phyloP scores from a whole-genome alignment of 2,888 invertebrate species.

The Lordiphosa fenestrarum region DNA sequence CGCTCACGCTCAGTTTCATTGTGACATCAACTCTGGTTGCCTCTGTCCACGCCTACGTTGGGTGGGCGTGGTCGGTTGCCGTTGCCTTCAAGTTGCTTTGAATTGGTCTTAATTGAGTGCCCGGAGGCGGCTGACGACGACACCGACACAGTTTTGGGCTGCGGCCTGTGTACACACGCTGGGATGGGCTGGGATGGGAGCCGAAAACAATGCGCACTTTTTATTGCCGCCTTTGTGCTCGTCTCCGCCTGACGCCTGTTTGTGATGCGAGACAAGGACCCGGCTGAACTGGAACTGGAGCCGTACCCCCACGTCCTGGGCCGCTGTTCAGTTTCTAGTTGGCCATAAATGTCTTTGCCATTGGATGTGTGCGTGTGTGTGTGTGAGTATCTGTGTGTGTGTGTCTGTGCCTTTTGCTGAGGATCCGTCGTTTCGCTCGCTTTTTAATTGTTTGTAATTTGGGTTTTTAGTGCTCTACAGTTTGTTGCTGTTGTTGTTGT shows the following conservation, averaged over 20 bases:
- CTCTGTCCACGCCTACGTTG: slow-evolving; percentile 13
- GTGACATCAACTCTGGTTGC: slow-evolving; percentile 56
- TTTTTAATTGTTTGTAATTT: slow-evolving; percentile 70
- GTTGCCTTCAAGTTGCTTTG: slow-evolving; percentile 46
- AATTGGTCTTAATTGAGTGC: slow-evolving; percentile 68
- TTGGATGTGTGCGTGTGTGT: slow-evolving; percentile 4
- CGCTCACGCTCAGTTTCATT: slow-evolving; percentile 94
- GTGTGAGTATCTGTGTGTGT: not conserved
- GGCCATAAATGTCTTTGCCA: slow-evolving; percentile 20
- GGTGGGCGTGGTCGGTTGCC: slow-evolving; percentile 19
- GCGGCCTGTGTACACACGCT: slow-evolving; percentile 12
- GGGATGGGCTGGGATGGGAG: slow-evolving; percentile 10
- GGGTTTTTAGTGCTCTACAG: slow-evolving; percentile 59
- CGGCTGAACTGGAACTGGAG: no score
- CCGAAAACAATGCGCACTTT: slow-evolving; percentile 62
- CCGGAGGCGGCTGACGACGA: slow-evolving; percentile 54
- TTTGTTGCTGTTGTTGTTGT: slow-evolving; percentile 15
- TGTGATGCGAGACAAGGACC: slow-evolving; percentile 23
- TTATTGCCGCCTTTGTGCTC: slow-evolving; percentile 47
- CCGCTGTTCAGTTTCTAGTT: slow-evolving; percentile 31
- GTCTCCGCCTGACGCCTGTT: slow-evolving; percentile 6
- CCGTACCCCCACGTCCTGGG: no score
- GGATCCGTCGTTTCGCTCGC: slow-evolving; percentile 45
- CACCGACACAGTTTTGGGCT: slow-evolving; percentile 17
- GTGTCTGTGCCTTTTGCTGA: slow-evolving; percentile 14